Base-by-base conservation (phyloP, 37 sponge, comb jelly and placozoan species). In the Halisarca cf. caerulea region DNA sequence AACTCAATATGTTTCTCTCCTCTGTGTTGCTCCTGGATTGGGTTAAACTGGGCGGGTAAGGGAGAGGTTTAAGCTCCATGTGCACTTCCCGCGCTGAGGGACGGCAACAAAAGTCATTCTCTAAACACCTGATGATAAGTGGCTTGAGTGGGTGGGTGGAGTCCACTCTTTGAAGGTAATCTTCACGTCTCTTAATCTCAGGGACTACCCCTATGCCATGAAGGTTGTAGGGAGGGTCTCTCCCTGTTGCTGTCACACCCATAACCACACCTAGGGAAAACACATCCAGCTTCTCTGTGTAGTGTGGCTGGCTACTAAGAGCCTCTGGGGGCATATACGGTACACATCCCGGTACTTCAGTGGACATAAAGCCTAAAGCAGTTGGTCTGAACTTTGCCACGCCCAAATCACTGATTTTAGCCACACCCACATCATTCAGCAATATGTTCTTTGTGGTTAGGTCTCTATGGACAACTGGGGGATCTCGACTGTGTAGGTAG, bases 261-360 rank as follows among this genome's bases (percentile, higher is more conserved):
- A 71, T 71, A 7, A 71, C 20, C 7, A 71, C 72, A 20, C 72
- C 72, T 34, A 71, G 28, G 72, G 72, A 71, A 30, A 71, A 71
- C 39, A 71, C 40, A 36, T 71, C 72, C 36, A 71, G 40, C 72
- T 71, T 71, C 72, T 38, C 72, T 38, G 40, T 71, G 72, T 38
- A 71, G 2, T 71, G 72, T 6, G 72, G 41, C 37, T 71, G 9
- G 8, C 40, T 37, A 32, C 72, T 36, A 23, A 71, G 72, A 28
- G 72, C 72, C 40, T 71, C 72, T 37, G 72, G 72, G 21, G 72
- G 72, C 72, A 71, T 71, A 30, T 71, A 71, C 39, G 41, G 20
- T 21, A 71, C 5, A 36, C 40, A 38, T 20, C 72, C 72, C 7
- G 72, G 72, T 20, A 39, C 72, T 20, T 33, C 34, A 36, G 72